Conservation (phyloP, 53 echinoderm and acorn worm species). For the Holothuria leucospilota region DNA sequence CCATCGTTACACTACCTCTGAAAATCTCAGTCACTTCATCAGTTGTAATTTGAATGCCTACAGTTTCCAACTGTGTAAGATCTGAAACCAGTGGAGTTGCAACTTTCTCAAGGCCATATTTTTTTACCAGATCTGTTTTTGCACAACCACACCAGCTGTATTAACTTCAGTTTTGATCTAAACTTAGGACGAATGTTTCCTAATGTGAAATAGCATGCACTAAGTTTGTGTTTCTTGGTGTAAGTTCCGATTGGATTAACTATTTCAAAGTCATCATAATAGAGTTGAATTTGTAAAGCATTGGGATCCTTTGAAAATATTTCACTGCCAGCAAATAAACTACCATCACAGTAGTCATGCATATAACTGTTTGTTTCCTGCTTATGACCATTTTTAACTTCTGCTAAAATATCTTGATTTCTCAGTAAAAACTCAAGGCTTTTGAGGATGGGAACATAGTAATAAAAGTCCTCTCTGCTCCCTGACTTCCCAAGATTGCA, state of each 20-base stretch:
- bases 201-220: slow-evolving; percentile 51
- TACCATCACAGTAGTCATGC: slow-evolving; percentile 56
- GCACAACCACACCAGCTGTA: slow-evolving; percentile 41
- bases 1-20: slow-evolving; percentile 59
- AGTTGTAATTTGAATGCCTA: slow-evolving; percentile 9
- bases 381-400: slow-evolving; percentile 52
- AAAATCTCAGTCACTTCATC: slow-evolving; percentile 53
- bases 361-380: neutral
- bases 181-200: slow-evolving; percentile 61
- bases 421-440: slow-evolving; percentile 37
- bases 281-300: slow-evolving; percentile 42
- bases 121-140: slow-evolving; percentile 25
- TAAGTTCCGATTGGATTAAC: slow-evolving; percentile 64
- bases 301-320: slow-evolving; percentile 34
- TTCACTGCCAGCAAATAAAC: slow-evolving; percentile 5
- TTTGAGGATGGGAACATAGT: slow-evolving; percentile 48
- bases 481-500: slow-evolving; percentile 21
- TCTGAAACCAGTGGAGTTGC: slow-evolving; percentile 51
- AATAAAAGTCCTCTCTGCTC: slow-evolving; percentile 20
- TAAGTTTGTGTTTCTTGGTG: slow-evolving; percentile 52
- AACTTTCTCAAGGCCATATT: slow-evolving; percentile 25
- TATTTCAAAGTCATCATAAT: slow-evolving; percentile 58
- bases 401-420: slow-evolving; percentile 55
- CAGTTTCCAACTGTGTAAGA: slow-evolving; percentile 50
- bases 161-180: slow-evolving; percentile 57